Conservation (phyloP, 2,888 invertebrate species). For the Uloborus plumipes region DNA sequence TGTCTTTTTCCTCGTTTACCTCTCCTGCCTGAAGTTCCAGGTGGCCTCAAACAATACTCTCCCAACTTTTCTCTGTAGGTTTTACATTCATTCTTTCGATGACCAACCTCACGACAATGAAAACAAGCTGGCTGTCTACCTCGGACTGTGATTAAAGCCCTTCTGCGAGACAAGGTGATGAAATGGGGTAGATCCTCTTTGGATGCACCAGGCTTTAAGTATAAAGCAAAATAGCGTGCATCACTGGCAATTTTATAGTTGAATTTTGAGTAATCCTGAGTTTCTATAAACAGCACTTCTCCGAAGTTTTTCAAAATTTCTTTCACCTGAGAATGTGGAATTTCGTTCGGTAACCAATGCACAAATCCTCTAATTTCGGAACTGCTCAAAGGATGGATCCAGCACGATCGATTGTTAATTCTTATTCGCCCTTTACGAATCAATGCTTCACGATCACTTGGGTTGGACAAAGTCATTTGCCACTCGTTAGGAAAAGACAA, state of each 20-base stretch:
- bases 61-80: conserved; percentile 1
- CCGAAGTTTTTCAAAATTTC: not conserved
- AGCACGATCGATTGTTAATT: conserved; percentile 22
- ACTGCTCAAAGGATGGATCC: conserved; percentile 35
- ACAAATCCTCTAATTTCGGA: conserved; percentile 29
- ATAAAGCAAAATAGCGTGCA: conserved; percentile 28
- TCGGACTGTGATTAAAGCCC: conserved; percentile 4
- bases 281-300: conserved; percentile 29
- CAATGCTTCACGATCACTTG: conserved; percentile 18
- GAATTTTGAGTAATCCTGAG: conserved; percentile 1
- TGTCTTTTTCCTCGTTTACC: too few species aligned
- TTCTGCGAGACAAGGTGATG: not conserved
- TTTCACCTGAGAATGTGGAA: not conserved
- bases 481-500: conserved; percentile 37
- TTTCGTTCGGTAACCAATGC: conserved; percentile 26
- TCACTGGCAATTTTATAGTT: conserved; percentile 8
- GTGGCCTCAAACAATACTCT: not conserved
- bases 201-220: conserved; percentile 8
- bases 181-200: conserved; percentile 32
- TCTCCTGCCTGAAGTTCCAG: too few species aligned
- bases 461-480: conserved; percentile 6
- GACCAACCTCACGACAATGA: conserved; percentile 24
- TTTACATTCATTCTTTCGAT: conserved; percentile 25
- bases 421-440: conserved; percentile 15
- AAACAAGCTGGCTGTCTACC: conserved; percentile 35